A percentile compares a stretch with the other conserved stretches of the same genome.
phyloP scores from a whole-genome alignment of 2,888 invertebrate genomes.

The Coenonympha arcania region DNA sequence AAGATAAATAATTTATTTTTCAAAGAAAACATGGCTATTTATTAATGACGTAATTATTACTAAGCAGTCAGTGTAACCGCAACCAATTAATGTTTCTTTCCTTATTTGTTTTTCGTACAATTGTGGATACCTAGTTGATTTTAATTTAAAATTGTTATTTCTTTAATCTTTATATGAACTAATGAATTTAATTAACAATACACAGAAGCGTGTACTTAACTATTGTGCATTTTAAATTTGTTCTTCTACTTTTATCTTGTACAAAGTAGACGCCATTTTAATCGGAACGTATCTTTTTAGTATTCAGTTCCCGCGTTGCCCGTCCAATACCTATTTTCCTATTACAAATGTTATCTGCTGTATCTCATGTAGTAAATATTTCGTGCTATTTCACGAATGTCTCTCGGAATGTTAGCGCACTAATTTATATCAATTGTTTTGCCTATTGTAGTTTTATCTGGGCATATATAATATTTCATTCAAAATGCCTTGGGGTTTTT shows the following conservation, averaged over 20 bases:
- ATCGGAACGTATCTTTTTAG: constrained; percentile 36
- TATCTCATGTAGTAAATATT: constrained; percentile 17
- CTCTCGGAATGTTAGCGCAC: neutral
- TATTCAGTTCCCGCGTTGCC: constrained; percentile 37
- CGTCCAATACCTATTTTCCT: constrained; percentile 37
- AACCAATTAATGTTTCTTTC: constrained; percentile 13
- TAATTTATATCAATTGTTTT: neutral
- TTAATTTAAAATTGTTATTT: neutral
- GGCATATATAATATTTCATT: neutral
- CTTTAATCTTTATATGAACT: neutral
- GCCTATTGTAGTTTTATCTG: neutral
- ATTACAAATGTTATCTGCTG: constrained; percentile 31
- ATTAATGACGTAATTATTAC: constrained; percentile 14
- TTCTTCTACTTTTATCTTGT: too few relatives aligned
- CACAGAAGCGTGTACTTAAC: neutral
- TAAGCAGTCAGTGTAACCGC: constrained; percentile 5
- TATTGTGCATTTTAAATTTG: neutral
- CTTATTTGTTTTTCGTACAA: constrained; percentile 1
- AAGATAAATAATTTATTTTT: constrained; percentile 30
- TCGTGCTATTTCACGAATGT: constrained; percentile 6
- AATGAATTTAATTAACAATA: neutral
- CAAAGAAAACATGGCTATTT: constrained; percentile 15
- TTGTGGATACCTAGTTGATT: neutral
- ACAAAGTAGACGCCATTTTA: constrained; percentile 18
- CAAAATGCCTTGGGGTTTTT: neutral